These are phyloP conservation scores for Rotaria magnacalcarata DNA, from an alignment of 2,888 invertebrate species.

Conservation along the genomic window DNA sequence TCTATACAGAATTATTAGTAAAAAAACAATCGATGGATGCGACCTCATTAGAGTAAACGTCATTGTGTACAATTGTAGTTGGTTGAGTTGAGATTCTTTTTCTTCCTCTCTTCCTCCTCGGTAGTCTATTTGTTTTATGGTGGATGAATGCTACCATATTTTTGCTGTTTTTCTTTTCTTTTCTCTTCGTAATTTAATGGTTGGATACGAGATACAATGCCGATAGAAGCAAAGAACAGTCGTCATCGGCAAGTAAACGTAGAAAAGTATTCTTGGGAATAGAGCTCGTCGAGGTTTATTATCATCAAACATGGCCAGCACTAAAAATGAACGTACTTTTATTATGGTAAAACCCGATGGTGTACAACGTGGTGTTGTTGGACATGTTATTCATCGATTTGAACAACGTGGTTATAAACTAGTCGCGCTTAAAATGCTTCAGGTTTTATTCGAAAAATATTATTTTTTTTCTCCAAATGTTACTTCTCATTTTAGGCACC, in stretches of 20 bases:
- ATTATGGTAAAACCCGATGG: conserved; percentile 98
- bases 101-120: not conserved
- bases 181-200: not conserved
- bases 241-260: not conserved
- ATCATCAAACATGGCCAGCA: not conserved
- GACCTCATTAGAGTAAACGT: not conserved
- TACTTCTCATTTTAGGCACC: conserved; percentile 61
- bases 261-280: not conserved
- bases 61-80: not conserved
- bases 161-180: not conserved
- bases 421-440: conserved; percentile 86
- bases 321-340: conserved; percentile 76
- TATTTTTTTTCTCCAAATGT: not conserved
- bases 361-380: conserved; percentile 91
- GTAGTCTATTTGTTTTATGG: not conserved
- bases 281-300: too few species aligned
- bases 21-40: not conserved
- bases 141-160: not conserved
- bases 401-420: conserved; percentile 94
- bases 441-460: conserved; percentile 63
- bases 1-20: not conserved
- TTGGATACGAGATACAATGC: not conserved
- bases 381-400: conserved; percentile 88
- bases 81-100: not conserved
- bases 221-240: not conserved